Percentiles rank a stretch among this genome's conserved stretches.
These are phyloP conservation scores for Limnephilus lunatus DNA, from an alignment of 2,888 invertebrate species.

Conservation along the genomic window DNA sequence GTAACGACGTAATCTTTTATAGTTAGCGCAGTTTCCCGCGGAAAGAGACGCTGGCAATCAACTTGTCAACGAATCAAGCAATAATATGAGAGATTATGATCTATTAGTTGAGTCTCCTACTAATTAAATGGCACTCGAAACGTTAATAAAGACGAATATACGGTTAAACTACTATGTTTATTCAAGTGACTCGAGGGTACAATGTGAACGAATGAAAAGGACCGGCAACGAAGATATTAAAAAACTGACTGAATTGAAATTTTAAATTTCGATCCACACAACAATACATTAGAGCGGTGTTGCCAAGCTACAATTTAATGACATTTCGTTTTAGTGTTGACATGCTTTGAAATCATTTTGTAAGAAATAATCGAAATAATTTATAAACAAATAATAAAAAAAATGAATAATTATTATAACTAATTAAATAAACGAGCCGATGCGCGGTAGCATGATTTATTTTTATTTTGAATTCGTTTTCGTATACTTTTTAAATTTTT, in stretches of 20 bases:
- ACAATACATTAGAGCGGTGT: background rate
- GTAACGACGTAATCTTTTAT: background rate
- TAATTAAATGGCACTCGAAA: background rate
- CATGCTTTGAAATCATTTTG: background rate
- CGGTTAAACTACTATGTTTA: background rate
- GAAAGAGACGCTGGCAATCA: background rate
- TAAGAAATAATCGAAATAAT: background rate
- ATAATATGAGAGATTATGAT: background rate
- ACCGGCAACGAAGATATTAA: background rate
- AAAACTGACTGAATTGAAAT: background rate
- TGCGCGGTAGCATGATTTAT: no score
- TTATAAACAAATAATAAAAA: background rate
- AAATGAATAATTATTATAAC: no score
- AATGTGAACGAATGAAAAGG: background rate
- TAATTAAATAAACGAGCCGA: no score
- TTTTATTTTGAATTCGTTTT: no score
- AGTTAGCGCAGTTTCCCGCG: background rate
- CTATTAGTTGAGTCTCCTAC: background rate
- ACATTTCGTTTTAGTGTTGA: background rate
- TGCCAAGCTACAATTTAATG: background rate
- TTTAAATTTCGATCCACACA: background rate
- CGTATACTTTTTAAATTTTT: no score
- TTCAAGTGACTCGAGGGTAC: background rate
- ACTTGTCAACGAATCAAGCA: background rate
- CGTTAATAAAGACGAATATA: background rate